Conservation (phyloP, 1,140 invertebrate genomes). For the Drosophila carrolli region DNA sequence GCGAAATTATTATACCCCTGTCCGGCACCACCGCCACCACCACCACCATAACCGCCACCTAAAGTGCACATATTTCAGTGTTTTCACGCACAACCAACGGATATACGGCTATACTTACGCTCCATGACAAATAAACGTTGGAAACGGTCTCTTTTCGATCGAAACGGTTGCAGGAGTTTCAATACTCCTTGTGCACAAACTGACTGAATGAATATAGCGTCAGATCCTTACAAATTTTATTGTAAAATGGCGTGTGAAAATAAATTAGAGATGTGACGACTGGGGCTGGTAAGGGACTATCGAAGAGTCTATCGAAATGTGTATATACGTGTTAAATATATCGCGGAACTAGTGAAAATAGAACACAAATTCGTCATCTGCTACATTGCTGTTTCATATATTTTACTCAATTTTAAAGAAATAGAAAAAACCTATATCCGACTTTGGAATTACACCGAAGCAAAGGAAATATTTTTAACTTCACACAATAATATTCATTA, state of each 20-base stretch:
- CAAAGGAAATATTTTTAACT: too few species aligned
- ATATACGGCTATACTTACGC: constrained; percentile 50
- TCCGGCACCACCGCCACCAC: constrained; percentile 75
- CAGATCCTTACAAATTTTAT: constrained; percentile 40
- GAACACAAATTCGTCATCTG: neutral
- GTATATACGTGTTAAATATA: neutral
- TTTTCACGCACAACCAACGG: constrained; percentile 4
- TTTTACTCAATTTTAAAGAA: too few species aligned
- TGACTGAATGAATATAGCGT: constrained; percentile 30
- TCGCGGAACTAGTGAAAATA: neutral
- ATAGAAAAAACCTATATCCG: too few species aligned
- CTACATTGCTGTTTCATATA: too few species aligned
- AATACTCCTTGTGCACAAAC: constrained; percentile 13
- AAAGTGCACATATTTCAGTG: constrained; percentile 31
- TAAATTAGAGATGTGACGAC: constrained; percentile 19
- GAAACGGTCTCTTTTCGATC: constrained; percentile 10
- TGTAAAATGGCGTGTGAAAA: constrained; percentile 71
- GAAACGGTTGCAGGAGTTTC: constrained; percentile 14
- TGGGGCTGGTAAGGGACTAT: neutral
- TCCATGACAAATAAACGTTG: constrained; percentile 51
- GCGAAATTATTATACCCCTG: constrained; percentile 82
- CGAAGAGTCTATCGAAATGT: neutral
- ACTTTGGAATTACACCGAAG: too few species aligned
- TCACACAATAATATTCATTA: neutral
- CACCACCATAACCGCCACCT: constrained; percentile 77